These are phyloP conservation scores for Sciaenops ocellatus DNA, from an alignment of 2,797 vertebrate species.

Conservation along the genomic window DNA sequence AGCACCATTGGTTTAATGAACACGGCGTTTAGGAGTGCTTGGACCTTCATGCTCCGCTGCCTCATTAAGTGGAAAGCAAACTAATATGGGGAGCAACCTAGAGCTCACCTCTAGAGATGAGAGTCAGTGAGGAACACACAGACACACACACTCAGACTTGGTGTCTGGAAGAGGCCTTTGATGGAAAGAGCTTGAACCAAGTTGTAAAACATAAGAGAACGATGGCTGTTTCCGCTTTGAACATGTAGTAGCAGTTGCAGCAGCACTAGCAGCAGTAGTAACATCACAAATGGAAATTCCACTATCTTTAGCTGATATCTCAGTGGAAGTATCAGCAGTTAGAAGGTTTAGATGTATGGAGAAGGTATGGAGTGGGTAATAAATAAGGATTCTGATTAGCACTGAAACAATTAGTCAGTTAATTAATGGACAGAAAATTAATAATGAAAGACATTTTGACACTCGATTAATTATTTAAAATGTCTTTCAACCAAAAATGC, in stretches of 20 bases:
- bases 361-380: background rate
- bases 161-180: constrained; percentile 44
- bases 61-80: constrained; percentile 88
- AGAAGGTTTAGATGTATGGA: background rate
- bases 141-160: background rate
- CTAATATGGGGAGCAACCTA: constrained; percentile 87
- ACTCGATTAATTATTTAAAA: background rate
- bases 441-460: background rate
- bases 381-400: background rate
- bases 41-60: constrained; percentile 88
- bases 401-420: background rate
- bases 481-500: background rate
- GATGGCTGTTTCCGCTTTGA: constrained; percentile 18
- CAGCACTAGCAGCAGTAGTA: background rate
- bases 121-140: constrained; percentile 1
- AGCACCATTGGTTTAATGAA: constrained; percentile 88
- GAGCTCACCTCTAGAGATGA: constrained; percentile 85
- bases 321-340: background rate
- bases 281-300: background rate
- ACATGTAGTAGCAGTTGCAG: background rate
- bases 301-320: background rate
- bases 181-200: constrained; percentile 35
- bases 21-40: constrained; percentile 85
- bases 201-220: constrained; percentile 38
- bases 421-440: background rate